Evolutionary conservation across 1,140 invertebrate genomes (phyloP).

Genomic region (Drosophila lowei): DNA sequence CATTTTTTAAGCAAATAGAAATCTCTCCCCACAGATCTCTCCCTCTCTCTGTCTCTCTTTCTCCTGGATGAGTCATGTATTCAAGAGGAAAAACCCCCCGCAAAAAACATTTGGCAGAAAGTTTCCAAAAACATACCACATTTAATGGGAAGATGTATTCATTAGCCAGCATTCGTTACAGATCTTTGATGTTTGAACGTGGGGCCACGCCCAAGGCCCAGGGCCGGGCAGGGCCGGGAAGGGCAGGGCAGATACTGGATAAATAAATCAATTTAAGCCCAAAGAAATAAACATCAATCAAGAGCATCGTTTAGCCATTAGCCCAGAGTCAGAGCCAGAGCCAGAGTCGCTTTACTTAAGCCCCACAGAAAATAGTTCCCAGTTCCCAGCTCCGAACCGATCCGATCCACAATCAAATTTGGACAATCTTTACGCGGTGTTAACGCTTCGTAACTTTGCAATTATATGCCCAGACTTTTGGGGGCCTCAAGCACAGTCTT

Average conservation of each 20-base stretch:
- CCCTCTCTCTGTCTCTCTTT: too few relatives aligned
- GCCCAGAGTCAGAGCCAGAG: not conserved
- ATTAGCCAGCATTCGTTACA: too few relatives aligned
- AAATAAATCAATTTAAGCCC: not conserved
- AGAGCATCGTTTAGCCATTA: slow-evolving; percentile 20
- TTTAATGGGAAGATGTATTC: too few relatives aligned
- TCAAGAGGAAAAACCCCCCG: too few relatives aligned
- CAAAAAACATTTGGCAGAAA: too few relatives aligned
- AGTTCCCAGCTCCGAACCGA: slow-evolving; percentile 4
- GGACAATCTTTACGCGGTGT: slow-evolving; percentile 71
- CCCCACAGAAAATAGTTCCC: slow-evolving; percentile 3
- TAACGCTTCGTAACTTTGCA: slow-evolving; percentile 71
- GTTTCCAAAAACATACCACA: too few relatives aligned
- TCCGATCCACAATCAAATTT: slow-evolving; percentile 51
- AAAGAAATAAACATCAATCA: slow-evolving; percentile 50
- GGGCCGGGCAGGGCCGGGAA: too few relatives aligned
- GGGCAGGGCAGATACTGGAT: too few relatives aligned
- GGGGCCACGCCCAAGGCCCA: too few relatives aligned
- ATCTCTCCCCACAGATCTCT: slow-evolving; percentile 5
- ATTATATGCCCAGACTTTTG: slow-evolving; percentile 41
- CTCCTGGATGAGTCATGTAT: slow-evolving; percentile 15
- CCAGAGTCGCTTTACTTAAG: slow-evolving; percentile 18
- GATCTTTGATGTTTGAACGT: too few relatives aligned
- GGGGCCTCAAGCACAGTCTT: slow-evolving; percentile 29
- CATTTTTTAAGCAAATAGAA: slow-evolving; percentile 61